A percentile compares a stretch with the other conserved stretches of the same genome.
Evolutionary conservation across 2,113 vertebrate genomes (phyloP).

Genomic region (Colaptes auratus): DNA sequence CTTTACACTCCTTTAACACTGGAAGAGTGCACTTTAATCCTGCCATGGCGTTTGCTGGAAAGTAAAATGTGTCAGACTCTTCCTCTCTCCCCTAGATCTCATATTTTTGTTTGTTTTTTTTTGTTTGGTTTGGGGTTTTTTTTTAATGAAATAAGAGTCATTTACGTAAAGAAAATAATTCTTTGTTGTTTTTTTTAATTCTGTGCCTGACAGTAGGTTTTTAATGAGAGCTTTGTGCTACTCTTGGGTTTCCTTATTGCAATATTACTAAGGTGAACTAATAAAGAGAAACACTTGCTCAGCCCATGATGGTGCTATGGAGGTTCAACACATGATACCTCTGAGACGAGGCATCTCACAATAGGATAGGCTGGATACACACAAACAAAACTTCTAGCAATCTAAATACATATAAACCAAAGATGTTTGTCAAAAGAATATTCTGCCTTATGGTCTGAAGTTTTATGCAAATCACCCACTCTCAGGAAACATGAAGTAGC

Average conservation of each 20-base stretch:
- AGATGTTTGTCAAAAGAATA: background rate
- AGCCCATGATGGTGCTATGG: background rate
- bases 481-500: background rate
- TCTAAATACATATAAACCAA: background rate
- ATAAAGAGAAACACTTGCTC: background rate
- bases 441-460: background rate
- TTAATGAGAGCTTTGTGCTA: background rate
- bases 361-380: background rate
- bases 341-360: background rate
- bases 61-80: background rate
- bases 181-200: fast-evolving
- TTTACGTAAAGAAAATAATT: background rate
- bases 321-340: background rate
- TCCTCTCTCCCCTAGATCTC: background rate
- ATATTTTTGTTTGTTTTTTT: background rate
- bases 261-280: background rate
- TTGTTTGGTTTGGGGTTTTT: background rate
- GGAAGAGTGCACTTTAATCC: background rate
- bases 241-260: background rate
- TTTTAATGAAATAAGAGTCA: background rate
- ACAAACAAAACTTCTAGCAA: background rate
- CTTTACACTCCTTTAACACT: background rate
- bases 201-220: background rate
- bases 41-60: fast-evolving
- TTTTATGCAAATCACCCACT: background rate